Conservation (phyloP, 1,140 invertebrate genomes). For the Euwallacea fornicatus region DNA sequence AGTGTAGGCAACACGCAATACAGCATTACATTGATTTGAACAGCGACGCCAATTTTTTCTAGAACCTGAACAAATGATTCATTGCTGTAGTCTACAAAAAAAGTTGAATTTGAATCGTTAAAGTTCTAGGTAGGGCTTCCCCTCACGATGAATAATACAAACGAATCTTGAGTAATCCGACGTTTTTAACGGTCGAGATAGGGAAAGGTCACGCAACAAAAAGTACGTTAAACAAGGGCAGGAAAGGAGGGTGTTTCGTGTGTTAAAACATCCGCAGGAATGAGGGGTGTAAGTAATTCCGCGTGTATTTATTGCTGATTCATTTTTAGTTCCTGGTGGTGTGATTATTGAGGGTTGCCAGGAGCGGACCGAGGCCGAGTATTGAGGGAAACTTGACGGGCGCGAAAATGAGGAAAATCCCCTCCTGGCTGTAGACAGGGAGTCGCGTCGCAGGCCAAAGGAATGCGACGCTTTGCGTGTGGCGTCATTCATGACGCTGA, state of each 20-base stretch:
- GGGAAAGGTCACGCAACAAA: conserved; percentile 41
- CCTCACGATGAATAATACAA: conserved; percentile 17
- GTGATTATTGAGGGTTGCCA: conserved; percentile 19
- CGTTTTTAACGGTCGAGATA: conserved; percentile 27
- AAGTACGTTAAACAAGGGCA: conserved; percentile 41
- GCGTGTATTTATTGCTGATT: no score
- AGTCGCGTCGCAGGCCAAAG: conserved; percentile 41
- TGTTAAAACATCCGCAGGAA: conserved; percentile 3
- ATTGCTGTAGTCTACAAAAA: no score
- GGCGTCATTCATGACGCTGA: conserved; percentile 47
- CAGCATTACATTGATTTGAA: no score
- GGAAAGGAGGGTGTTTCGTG: conserved; percentile 17
- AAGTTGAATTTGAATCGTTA: no score
- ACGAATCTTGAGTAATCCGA: conserved; percentile 24
- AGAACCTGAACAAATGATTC: no score
- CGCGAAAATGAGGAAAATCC: background rate
- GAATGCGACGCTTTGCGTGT: conserved; percentile 46
- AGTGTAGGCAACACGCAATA: no score
- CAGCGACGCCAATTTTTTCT: no score
- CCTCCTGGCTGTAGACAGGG: conserved; percentile 28
- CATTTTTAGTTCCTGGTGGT: conserved; percentile 16
- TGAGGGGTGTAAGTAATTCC: background rate
- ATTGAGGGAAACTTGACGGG: conserved; percentile 30
- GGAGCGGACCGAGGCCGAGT: background rate
- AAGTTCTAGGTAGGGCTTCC: background rate